Evolutionary conservation across 2,113 vertebrate species (phyloP).

Genomic region (Ondatra zibethicus): DNA sequence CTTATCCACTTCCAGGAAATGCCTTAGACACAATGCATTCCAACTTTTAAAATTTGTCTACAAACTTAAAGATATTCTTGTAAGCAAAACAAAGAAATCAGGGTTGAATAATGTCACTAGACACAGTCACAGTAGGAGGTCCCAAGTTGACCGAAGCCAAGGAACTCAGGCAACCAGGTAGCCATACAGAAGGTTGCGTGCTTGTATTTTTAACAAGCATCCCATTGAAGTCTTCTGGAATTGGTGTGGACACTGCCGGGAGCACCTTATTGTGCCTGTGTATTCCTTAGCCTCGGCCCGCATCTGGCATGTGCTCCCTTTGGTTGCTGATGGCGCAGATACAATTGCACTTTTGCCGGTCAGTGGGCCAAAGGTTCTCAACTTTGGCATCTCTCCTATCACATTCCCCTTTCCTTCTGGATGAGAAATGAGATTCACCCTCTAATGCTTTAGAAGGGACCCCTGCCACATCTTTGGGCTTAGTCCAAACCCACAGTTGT

Average conservation of each 20-base stretch:
- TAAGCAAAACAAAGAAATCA: background rate
- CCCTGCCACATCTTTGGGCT: background rate
- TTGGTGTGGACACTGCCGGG: background rate
- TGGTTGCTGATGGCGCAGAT: background rate
- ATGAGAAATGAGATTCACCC: background rate
- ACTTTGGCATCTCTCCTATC: background rate
- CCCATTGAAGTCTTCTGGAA: background rate
- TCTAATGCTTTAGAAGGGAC: background rate
- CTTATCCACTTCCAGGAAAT: background rate
- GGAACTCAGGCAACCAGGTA: background rate
- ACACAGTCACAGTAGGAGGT: background rate
- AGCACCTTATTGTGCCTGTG: background rate
- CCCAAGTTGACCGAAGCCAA: background rate
- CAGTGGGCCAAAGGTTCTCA: background rate
- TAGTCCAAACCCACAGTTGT: background rate
- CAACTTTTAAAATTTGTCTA: constrained; percentile 7
- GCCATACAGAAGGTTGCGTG: background rate
- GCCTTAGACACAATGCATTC: background rate
- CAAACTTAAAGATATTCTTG: background rate
- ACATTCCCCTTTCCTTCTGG: background rate
- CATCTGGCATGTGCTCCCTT: background rate
- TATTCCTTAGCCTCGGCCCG: background rate
- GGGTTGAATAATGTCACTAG: background rate
- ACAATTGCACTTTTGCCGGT: background rate
- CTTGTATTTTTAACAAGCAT: background rate